Conservation (phyloP, 2,888 invertebrate species). For the Drosophila merina region DNA sequence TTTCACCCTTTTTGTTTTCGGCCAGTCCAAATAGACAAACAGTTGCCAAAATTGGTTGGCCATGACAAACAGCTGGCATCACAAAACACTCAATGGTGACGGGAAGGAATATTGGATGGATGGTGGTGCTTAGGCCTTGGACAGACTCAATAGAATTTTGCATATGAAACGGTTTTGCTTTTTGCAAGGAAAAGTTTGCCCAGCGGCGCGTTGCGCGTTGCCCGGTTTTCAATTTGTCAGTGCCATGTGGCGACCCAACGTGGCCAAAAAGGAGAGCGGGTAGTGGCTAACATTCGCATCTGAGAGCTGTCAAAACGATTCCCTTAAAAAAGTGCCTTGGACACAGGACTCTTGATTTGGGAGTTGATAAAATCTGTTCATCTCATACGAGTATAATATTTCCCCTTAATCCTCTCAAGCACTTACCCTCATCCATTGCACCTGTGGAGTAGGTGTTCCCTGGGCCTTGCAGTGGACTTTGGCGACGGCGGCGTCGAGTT, state of each 20-base stretch:
- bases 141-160: conserved; percentile 60
- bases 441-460: conserved; percentile 86
- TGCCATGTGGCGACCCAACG: conserved; percentile 31
- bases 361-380: background rate
- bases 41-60: conserved; percentile 76
- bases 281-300: conserved; percentile 1
- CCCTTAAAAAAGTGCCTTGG: conserved; percentile 11
- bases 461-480: conserved; percentile 96
- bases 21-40: conserved; percentile 68
- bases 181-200: conserved; percentile 59
- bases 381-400: background rate
- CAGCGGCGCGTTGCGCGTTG: conserved; percentile 54
- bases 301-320: conserved; percentile 21
- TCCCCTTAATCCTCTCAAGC: background rate
- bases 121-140: conserved; percentile 27
- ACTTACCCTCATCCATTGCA: conserved; percentile 85
- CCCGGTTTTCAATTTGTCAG: conserved; percentile 65
- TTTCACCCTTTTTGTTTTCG: conserved; percentile 22
- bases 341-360: background rate
- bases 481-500: conserved; percentile 90
- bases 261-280: background rate
- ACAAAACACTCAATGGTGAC: conserved; percentile 41
- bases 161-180: conserved; percentile 63
- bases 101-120: conserved; percentile 7
- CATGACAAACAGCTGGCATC: conserved; percentile 60